Evolutionary conservation across 2,797 vertebrate genomes (phyloP), one percentile per base, ranked within the genome.

Genomic region (Picus viridis): DNA sequence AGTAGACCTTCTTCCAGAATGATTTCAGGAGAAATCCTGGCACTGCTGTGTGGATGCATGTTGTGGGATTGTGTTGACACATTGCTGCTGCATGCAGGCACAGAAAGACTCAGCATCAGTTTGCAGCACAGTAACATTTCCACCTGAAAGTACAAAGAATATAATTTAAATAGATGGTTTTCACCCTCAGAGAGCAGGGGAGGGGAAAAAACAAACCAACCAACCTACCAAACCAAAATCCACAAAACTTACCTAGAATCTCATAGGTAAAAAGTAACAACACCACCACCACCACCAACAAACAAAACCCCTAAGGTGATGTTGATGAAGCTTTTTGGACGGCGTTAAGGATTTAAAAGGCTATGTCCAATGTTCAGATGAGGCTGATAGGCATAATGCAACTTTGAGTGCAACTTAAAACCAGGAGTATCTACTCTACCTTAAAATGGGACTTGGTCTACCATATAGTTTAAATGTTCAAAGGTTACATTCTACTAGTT

Each of bases 1-100:
- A 91, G 69, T 3, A 51, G 74, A 58, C 51, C 51, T 76, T 93
- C 65, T 77, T 86, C 63, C 83, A 96, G 77, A 84, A 32, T 34
- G 49, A 53, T 95, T 92, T 67, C 56, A 49, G 85, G 67, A 89
- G 54, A 41, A 65, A 69, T 95, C 62, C 23, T 4, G 1, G 43
- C 7, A 0, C 32, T n/a, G 64, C 47, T 79, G 54, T 16, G 54
- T 43, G 47, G 71, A 32, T 0, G 45, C 16, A 0, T n/a, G n/a
- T 51, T 59, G 34, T 18, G 41, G 67, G 76, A 4, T 36, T 54
- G 19, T n/a, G 82, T 16, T 72, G 47, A 2, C 51, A 19, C 7
- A 1, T 20, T 24, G 29, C 45, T 81, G 15, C 57, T 62, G 43
- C 19, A 1, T 20, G 12, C 23, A 47, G 68, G 12, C 61, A 54